Percentiles rank a stretch among this genome's conserved stretches.
phyloP scores from a whole-genome alignment of 2,888 invertebrate species.

The Mamestra brassicae region DNA sequence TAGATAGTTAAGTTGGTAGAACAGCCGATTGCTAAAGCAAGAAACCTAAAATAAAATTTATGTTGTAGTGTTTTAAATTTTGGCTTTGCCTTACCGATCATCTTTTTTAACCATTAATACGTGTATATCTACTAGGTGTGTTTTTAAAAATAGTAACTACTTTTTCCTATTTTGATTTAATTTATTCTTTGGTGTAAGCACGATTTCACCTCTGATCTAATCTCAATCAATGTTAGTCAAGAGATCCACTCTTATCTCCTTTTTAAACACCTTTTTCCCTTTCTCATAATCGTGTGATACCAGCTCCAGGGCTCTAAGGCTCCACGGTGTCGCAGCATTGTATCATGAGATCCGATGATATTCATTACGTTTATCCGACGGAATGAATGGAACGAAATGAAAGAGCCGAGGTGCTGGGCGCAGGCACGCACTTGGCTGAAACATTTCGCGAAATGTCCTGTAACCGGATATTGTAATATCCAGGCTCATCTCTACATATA shows the following conservation, averaged over 20 bases:
- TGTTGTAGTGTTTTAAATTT: background rate
- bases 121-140: no score
- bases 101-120: no score
- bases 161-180: background rate
- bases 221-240: background rate
- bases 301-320: slow-evolving; percentile 10
- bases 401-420: slow-evolving; percentile 73
- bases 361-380: slow-evolving; percentile 80
- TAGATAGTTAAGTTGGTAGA: background rate
- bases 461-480: background rate
- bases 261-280: background rate
- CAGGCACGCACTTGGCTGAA: slow-evolving; percentile 70
- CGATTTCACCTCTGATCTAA: background rate
- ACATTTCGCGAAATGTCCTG: background rate
- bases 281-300: slow-evolving; percentile 1
- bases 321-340: slow-evolving; percentile 42
- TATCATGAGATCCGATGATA: slow-evolving; percentile 72
- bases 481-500: no score
- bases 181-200: background rate
- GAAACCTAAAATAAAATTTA: background rate
- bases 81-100: no score
- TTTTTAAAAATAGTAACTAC: no score
- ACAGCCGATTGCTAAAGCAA: background rate
- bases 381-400: slow-evolving; percentile 80
- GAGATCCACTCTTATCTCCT: background rate